phyloP scores from a whole-genome alignment of 2,797 vertebrate species.

The Mormyrops attenuatus region DNA sequence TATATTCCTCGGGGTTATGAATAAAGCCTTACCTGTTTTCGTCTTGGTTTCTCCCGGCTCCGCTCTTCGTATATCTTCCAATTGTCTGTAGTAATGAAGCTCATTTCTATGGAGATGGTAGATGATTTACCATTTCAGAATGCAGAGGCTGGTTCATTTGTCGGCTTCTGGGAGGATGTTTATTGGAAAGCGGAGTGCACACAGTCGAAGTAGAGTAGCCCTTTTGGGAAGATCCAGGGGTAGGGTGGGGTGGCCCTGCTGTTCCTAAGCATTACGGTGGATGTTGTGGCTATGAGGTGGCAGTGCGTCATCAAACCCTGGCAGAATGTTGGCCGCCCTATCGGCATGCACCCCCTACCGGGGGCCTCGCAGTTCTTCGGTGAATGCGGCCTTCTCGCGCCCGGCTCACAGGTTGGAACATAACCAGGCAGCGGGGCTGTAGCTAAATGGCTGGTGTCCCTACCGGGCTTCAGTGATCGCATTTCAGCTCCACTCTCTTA shows the following conservation, averaged over 20 bases:
- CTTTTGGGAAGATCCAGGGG: not conserved
- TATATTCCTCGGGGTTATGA: slow-evolving; percentile 12
- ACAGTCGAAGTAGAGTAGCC: not conserved
- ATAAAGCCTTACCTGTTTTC: slow-evolving; percentile 6
- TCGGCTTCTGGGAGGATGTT: not conserved
- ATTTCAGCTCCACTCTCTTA: not conserved
- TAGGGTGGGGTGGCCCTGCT: not conserved
- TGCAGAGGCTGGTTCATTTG: not conserved
- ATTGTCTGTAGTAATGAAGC: not conserved
- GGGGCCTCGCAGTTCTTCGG: not conserved
- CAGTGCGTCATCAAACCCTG: not conserved
- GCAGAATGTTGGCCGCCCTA: not conserved
- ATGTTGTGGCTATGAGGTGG: not conserved
- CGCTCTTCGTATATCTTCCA: slow-evolving; percentile 6
- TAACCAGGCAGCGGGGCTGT: not conserved
- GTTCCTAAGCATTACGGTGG: not conserved
- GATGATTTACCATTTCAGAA: not conserved
- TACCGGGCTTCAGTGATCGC: not conserved
- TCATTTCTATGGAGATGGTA: not conserved
- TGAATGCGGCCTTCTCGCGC: not conserved
- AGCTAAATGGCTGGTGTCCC: not conserved
- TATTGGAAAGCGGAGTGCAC: not conserved
- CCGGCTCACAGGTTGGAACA: not conserved
- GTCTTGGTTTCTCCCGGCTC: not conserved
- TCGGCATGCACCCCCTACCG: not conserved